A percentile compares a stretch with the other conserved stretches of the same genome.
Evolutionary conservation across 2,113 vertebrate species (phyloP).

Genomic region (Callionymus lyra): DNA sequence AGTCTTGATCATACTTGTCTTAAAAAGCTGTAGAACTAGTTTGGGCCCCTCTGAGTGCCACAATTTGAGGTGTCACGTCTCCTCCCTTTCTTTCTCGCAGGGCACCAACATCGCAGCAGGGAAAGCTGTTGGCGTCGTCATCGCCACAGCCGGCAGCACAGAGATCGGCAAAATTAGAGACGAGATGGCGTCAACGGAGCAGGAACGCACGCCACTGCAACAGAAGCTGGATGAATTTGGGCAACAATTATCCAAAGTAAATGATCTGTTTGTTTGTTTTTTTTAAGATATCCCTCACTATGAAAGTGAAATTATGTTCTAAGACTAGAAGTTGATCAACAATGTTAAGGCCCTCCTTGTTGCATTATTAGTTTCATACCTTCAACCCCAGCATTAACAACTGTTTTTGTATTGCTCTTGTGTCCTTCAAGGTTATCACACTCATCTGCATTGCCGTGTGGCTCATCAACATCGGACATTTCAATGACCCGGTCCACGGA

Average conservation of each 20-base stretch:
- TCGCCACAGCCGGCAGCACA: slow-evolving; percentile 86
- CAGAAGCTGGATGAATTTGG: slow-evolving; percentile 98
- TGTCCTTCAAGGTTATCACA: slow-evolving; percentile 82
- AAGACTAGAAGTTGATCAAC: no score
- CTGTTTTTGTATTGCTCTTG: background rate
- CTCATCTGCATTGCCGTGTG: slow-evolving; percentile 97
- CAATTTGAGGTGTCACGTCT: background rate
- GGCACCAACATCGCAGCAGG: slow-evolving; percentile 96
- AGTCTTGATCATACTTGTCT: background rate
- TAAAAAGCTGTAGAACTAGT: slow-evolving; percentile 4
- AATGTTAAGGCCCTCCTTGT: no score
- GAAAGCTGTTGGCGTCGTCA: slow-evolving; percentile 90
- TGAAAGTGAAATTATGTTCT: background rate
- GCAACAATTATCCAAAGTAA: slow-evolving; percentile 87
- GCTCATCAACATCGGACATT: slow-evolving; percentile 98
- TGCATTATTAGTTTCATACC: no score
- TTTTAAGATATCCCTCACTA: background rate
- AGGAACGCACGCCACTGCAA: slow-evolving; percentile 91
- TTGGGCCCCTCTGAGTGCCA: background rate
- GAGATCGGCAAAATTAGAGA: slow-evolving; percentile 97
- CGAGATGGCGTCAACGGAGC: slow-evolving; percentile 93
- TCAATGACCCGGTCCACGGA: slow-evolving; percentile 93
- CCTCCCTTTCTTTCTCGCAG: slow-evolving; percentile 48
- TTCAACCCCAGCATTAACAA: no score
- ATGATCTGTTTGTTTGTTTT: background rate